Conservation (phyloP, 2,888 invertebrate species). For the Caenorhabditis japonica region DNA sequence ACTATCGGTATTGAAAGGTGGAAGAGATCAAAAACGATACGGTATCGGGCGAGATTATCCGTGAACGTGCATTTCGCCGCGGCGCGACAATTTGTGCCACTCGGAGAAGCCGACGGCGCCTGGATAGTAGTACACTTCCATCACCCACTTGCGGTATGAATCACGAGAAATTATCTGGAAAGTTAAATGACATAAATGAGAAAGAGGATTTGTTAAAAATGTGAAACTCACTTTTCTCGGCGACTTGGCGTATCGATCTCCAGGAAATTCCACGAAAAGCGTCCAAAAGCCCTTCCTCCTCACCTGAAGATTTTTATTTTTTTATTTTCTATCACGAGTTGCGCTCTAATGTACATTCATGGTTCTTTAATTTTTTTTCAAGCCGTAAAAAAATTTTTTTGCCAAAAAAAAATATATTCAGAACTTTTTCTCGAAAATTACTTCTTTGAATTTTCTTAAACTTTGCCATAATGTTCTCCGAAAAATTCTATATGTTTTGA, state of each 20-base stretch:
- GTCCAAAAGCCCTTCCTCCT: conserved; percentile 76
- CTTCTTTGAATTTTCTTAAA: too few species aligned
- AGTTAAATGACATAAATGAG: neutral
- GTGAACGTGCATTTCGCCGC: conserved; percentile 50
- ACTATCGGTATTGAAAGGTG: conserved; percentile 37
- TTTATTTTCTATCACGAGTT: neutral
- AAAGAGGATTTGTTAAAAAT: neutral
- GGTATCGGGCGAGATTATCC: conserved; percentile 23
- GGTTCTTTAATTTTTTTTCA: too few species aligned
- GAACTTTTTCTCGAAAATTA: too few species aligned
- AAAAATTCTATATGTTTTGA: too few species aligned
- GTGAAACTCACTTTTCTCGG: conserved; percentile 66
- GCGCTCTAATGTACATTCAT: too few species aligned
- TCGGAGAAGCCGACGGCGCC: conserved; percentile 70
- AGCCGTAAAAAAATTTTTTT: too few species aligned
- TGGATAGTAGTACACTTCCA: conserved; percentile 75
- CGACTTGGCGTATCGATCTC: conserved; percentile 74
- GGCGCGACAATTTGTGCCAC: conserved; percentile 63
- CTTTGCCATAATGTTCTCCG: too few species aligned
- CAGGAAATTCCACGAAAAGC: conserved; percentile 76
- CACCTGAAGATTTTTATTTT: conserved; percentile 58
- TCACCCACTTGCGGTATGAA: conserved; percentile 75
- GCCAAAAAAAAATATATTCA: too few species aligned
- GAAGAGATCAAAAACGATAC: conserved; percentile 17
- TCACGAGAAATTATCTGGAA: conserved; percentile 75